A percentile compares a stretch with the other conserved stretches of the same genome.
phyloP scores from a whole-genome alignment of 2,113 vertebrate genomes.

The Nycticebus coucang region DNA sequence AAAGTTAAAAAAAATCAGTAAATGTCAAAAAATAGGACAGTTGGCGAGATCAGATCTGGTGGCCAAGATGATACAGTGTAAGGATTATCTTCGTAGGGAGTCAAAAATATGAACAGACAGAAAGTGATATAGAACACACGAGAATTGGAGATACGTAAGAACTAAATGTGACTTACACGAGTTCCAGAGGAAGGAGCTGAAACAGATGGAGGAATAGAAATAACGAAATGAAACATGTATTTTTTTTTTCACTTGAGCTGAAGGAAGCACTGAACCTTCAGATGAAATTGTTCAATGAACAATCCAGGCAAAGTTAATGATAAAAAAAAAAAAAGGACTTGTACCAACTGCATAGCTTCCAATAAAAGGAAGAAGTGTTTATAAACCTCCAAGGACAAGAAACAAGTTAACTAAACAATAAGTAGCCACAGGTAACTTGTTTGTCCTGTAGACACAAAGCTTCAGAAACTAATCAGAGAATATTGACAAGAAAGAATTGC shows the following conservation, averaged over 20 bases:
- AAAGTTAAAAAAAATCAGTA: background rate
- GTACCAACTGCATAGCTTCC: background rate
- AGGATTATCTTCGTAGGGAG: background rate
- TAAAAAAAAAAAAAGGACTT: constrained; percentile 12
- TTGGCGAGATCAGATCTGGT: background rate
- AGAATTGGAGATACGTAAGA: background rate
- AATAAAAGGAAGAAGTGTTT: background rate
- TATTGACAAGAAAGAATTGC: background rate
- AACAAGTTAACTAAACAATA: background rate
- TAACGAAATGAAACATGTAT: background rate
- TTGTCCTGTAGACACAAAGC: background rate
- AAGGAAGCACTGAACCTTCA: background rate
- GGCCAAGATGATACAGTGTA: background rate
- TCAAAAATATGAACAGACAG: background rate
- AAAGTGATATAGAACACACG: background rate
- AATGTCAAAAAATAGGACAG: background rate
- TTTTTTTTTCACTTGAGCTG: background rate
- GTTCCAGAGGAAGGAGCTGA: background rate
- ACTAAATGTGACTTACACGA: background rate
- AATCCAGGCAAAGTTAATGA: background rate
- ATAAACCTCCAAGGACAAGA: background rate
- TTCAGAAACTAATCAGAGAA: background rate
- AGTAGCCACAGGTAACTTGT: background rate
- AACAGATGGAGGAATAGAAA: background rate
- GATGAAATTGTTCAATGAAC: background rate